Evolutionary conservation across 2,888 invertebrate genomes (phyloP), one percentile per base, ranked within the genome.

Genomic region (Trichopoda pennipes): DNA sequence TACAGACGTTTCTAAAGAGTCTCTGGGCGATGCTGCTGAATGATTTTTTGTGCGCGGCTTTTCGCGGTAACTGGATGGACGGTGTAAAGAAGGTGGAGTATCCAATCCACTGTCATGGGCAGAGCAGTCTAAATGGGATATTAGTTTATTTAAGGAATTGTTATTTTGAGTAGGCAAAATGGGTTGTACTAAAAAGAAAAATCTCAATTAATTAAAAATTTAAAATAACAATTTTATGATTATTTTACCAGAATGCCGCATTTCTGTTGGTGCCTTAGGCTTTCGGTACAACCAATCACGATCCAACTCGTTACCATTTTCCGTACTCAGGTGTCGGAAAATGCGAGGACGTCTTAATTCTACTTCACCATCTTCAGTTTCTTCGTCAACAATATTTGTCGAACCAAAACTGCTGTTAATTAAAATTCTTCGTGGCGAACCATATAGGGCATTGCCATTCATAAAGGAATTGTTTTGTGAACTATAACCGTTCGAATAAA

Each of bases 91-190:
- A 9, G 92, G 92, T n/a, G 92, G 91, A 49, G 91, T 91, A 76
- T 92, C 91, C 84, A 92, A 85, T 60, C 91, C 91, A 84, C 89
- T 91, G 84, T 92, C 92, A 86, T 91, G 92, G 61, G 91, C 92
- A 90, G 91, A 91, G 73, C 93, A 93, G 86, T 93, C 93, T 85
- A 93, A 92, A 87, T 93, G 93, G 76, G 93, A 93, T 56, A 86
- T 87, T 60, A 66, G 69, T 56, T 76, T 84, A 38, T 63, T 76
- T 19, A 66, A 51, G 42, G 69, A 60, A 4, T 63, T 66, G 35
- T 68, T 74, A 60, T 84, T 85, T 51, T 86, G 86, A 17, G 86
- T 87, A 72, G 89, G 89, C 60, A 89, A 76, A 88, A 89, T 88
- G 19, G 89, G 89, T 89, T 93, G 90, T 85, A 93, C 93, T 93